Evolutionary conservation across 2,888 invertebrate species (phyloP).

Genomic region (Mimas tiliae): DNA sequence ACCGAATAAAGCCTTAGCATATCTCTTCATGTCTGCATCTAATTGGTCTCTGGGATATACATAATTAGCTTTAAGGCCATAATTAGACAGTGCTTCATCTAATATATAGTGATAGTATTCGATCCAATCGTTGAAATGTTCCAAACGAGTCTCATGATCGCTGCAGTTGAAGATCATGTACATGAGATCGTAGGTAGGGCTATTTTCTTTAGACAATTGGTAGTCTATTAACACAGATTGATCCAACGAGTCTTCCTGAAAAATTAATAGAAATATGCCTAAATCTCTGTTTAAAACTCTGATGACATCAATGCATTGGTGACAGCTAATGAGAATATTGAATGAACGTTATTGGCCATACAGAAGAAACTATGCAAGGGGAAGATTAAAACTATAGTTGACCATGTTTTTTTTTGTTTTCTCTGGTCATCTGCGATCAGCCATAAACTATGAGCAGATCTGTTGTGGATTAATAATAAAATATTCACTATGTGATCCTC

Average conservation of each 20-base stretch:
- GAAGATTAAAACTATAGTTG: no score
- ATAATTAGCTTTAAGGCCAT: conserved; percentile 42
- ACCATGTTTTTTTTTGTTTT: no score
- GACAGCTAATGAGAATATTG: no score
- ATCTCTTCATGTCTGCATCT: conserved; percentile 46
- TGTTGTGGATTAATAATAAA: no score
- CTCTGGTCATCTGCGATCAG: no score
- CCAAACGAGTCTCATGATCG: conserved; percentile 42
- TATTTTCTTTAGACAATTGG: conserved; percentile 42
- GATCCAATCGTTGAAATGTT: conserved; percentile 46
- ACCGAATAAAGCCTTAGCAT: conserved; percentile 38
- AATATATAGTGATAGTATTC: conserved; percentile 47
- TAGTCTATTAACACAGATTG: conserved; percentile 52
- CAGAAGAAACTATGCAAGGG: no score
- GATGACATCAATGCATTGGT: no score
- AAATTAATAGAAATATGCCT: no score
- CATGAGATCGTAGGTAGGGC: conserved; percentile 44
- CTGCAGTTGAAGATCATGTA: conserved; percentile 51
- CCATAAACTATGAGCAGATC: no score
- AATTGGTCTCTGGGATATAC: conserved; percentile 47
- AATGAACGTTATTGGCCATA: no score
- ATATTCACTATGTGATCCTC: no score
- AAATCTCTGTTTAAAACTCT: no score
- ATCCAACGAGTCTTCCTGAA: conserved; percentile 40
- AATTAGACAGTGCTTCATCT: conserved; percentile 39